phyloP scores from a whole-genome alignment of 1,140 invertebrate species.

The Drosophila prosaltans region DNA sequence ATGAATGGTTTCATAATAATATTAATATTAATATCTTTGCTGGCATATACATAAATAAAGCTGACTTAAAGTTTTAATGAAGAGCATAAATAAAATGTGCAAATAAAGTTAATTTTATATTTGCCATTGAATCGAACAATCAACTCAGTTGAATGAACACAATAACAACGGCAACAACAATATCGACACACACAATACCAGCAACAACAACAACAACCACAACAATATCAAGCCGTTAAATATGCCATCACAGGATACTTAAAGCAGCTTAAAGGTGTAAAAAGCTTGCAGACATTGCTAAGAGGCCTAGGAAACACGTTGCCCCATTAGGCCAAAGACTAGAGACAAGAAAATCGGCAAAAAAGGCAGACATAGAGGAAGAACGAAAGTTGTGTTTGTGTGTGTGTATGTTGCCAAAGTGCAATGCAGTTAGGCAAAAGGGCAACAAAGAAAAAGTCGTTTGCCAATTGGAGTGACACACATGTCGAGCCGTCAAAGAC shows the following conservation, averaged over 20 bases:
- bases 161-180: not conserved
- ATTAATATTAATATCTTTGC: conserved; percentile 70
- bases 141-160: not conserved
- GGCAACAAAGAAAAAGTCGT: conserved; percentile 27
- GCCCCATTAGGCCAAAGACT: conserved; percentile 47
- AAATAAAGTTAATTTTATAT: conserved; percentile 76
- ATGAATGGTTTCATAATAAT: conserved; percentile 41
- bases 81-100: conserved; percentile 75
- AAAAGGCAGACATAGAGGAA: not conserved
- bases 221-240: conserved; percentile 21
- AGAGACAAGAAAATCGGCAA: conserved; percentile 15
- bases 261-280: conserved; percentile 22
- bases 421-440: conserved; percentile 26
- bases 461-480: conserved; percentile 16
- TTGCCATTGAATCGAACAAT: conserved; percentile 36
- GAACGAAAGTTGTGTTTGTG: conserved; percentile 20
- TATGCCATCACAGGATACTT: conserved; percentile 4
- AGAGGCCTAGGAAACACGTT: conserved; percentile 39
- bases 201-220: not conserved
- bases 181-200: not conserved
- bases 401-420: conserved; percentile 38
- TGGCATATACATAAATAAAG: conserved; percentile 61
- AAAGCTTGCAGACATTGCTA: conserved; percentile 12
- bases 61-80: conserved; percentile 76
- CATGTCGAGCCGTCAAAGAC: not conserved